Conservation (phyloP, 2,888 invertebrate species). For the Phortica okadai region DNA sequence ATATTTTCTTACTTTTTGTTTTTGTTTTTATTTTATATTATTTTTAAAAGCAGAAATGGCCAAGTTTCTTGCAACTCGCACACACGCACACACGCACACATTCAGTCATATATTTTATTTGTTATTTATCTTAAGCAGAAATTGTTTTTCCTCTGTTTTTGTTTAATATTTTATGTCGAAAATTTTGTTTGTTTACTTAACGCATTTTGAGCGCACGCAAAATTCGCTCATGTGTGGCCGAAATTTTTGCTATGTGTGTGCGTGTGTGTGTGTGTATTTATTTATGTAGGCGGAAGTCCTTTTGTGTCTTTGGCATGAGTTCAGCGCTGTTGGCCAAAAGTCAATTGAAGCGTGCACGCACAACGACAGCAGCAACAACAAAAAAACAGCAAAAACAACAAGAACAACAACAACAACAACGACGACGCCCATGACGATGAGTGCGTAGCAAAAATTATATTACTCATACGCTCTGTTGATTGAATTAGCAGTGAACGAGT, state of each 20-base stretch:
- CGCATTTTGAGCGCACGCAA: neutral
- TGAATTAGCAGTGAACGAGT: neutral
- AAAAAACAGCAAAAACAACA: no score
- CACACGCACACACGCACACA: neutral
- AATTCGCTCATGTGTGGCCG: neutral
- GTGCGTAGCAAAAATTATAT: neutral
- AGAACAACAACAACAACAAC: no score
- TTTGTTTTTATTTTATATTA: conserved; percentile 5
- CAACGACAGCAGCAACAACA: no score
- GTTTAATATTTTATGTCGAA: conserved; percentile 12
- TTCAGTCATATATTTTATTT: neutral
- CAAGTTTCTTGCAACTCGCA: neutral
- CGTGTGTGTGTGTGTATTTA: neutral
- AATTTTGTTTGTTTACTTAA: conserved; percentile 19
- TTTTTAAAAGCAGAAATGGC: conserved; percentile 8
- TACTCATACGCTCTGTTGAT: conserved; percentile 19
- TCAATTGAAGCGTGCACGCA: conserved; percentile 22
- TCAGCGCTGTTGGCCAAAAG: conserved; percentile 1
- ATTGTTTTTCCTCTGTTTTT: neutral
- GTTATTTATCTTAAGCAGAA: neutral
- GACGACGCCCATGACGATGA: neutral
- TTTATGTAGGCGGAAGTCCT: neutral
- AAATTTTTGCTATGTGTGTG: neutral
- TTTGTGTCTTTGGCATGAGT: conserved; percentile 5
- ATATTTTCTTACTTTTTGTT: neutral